These are phyloP conservation scores for Tringa solitaria DNA, from an alignment of 2,113 vertebrate species.

Conservation along the genomic window DNA sequence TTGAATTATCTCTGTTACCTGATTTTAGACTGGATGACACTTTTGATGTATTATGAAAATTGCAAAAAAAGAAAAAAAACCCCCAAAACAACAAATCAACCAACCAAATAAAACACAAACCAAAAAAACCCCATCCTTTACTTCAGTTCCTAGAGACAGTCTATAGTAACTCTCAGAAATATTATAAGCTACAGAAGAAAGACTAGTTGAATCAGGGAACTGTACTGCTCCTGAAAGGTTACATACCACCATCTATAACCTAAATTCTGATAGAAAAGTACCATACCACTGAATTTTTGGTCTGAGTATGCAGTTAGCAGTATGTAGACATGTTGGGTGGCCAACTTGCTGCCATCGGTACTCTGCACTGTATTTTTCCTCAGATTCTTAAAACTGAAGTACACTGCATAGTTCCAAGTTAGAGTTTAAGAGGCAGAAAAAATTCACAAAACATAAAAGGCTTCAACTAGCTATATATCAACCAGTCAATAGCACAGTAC, in stretches of 20 bases:
- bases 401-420: not conserved
- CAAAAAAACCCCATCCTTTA: not conserved
- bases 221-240: not conserved
- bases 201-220: not conserved
- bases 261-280: not conserved
- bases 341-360: not conserved
- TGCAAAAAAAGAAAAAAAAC: not conserved
- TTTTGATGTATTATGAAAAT: not conserved
- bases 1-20: not conserved
- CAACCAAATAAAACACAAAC: not conserved
- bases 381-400: not conserved
- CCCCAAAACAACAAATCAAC: not conserved
- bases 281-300: fast-evolving
- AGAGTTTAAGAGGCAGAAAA: not conserved
- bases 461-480: not conserved
- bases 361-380: not conserved
- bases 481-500: not conserved
- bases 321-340: not conserved
- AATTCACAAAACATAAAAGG: not conserved
- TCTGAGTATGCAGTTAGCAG: not conserved
- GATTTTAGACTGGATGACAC: not conserved
- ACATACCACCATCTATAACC: not conserved
- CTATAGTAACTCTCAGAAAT: not conserved
- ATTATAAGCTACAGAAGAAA: not conserved
- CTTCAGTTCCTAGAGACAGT: not conserved